phyloP scores from a whole-genome alignment of 1,140 invertebrate genomes.

The Argopecten irradians region DNA sequence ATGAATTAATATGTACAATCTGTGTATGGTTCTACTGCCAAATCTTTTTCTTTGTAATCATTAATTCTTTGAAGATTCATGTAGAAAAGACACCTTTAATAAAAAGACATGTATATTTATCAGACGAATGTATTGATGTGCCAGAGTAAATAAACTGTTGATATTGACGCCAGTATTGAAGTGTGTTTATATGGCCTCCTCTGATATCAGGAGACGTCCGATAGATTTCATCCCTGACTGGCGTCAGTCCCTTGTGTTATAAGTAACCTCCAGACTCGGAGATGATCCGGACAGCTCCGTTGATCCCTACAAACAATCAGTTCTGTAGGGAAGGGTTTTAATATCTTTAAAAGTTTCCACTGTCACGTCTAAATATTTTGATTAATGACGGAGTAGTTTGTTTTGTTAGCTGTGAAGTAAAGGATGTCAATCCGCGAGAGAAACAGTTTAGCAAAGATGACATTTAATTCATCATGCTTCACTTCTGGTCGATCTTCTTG shows the following conservation, averaged over 20 bases:
- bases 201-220: not conserved
- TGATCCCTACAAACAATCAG: not conserved
- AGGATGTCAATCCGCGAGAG: not conserved
- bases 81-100: no score
- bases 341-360: not conserved
- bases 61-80: no score
- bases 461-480: slow-evolving; percentile 9
- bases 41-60: no score
- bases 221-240: not conserved
- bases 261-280: not conserved
- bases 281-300: not conserved
- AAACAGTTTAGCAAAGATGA: not conserved
- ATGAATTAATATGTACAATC: no score
- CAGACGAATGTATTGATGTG: not conserved
- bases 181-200: not conserved
- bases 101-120: not conserved
- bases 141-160: not conserved
- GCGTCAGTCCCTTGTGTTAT: not conserved
- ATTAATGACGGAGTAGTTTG: not conserved
- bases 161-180: not conserved
- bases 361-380: slow-evolving; percentile 13
- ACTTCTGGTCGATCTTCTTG: slow-evolving; percentile 5
- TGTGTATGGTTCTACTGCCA: no score
- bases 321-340: not conserved
- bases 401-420: slow-evolving; percentile 11